These are phyloP conservation scores for Beris chalybata DNA, from an alignment of 2,888 invertebrate species.

Conservation along the genomic window DNA sequence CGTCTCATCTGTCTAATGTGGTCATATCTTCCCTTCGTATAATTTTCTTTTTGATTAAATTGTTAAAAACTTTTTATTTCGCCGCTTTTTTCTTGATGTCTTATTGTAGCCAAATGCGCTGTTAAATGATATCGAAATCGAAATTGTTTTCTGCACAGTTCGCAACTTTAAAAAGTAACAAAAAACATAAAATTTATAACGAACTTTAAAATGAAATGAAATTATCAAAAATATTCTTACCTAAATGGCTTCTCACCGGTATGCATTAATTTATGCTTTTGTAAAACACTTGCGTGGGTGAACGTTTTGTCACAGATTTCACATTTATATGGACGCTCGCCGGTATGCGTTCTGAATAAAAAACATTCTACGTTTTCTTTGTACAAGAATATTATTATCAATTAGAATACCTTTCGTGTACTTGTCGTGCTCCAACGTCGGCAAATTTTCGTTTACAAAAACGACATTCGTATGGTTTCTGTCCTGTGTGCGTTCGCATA, in stretches of 20 bases:
- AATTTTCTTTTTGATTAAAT: too few relatives aligned
- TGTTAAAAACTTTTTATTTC: too few relatives aligned
- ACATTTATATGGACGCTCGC: conserved; percentile 53
- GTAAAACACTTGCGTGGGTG: conserved; percentile 53
- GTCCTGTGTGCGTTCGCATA: conserved; percentile 53
- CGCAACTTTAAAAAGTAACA: conserved; percentile 45
- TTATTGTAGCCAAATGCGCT: conserved; percentile 52
- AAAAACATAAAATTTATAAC: background rate
- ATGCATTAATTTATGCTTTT: conserved; percentile 51
- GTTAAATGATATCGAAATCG: conserved; percentile 52
- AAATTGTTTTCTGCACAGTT: conserved; percentile 51
- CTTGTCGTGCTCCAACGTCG: conserved; percentile 53
- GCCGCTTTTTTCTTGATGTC: conserved; percentile 43
- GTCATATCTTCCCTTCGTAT: too few relatives aligned
- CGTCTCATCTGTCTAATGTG: too few relatives aligned
- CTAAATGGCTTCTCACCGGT: conserved; percentile 53
- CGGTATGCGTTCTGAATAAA: conserved; percentile 50
- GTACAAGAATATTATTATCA: background rate
- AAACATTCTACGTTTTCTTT: background rate
- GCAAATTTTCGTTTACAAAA: conserved; percentile 52
- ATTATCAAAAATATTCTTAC: conserved; percentile 40
- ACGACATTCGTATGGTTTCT: conserved; percentile 51
- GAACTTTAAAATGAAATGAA: background rate
- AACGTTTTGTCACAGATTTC: conserved; percentile 53
- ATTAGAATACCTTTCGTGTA: conserved; percentile 52